Evolutionary conservation across 2,888 invertebrate genomes (phyloP), one percentile per base, ranked within the genome.

Genomic region (Ypsolopha sequella): DNA sequence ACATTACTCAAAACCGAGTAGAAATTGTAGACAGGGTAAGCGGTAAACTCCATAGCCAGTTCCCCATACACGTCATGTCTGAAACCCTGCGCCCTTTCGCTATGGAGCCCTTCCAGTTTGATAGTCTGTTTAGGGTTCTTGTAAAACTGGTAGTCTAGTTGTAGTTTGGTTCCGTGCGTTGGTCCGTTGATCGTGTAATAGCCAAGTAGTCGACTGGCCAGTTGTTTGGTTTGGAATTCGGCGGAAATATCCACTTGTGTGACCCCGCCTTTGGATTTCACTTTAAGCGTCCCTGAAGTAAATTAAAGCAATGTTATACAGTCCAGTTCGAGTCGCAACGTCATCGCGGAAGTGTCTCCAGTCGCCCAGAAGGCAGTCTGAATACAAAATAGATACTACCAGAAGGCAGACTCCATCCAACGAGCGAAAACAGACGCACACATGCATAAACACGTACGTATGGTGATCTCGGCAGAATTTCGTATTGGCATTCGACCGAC

Each of bases 161-260:
- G 89, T 2, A 93, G 67, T 57, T 92, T 91, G 0, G 89, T 87
- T 0, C 90, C 89, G 50, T 86, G 78, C 0, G 68, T 88, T 13
- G 73, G 89, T 56, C 71, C 88, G 68, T 77, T 86, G 51, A 84
- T 71, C 1, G 91, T 88, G 50, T 94, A 89, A 66, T 93, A 93
- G 0, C 95, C 95, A 36, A 89, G 80, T n/a, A 95, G 76, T 56
- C 90, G 88, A 47, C 94, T 93, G 52, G 90, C 90, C 0, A 95
- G 78, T 57, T 91, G 90, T 62, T 93, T 94, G 0, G 95, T 95
- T 78, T 93, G 91, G 65, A 95, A 95, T 48, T 91, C 91, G 8
- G 93, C 73, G 55, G 91, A 88, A 7, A 95, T 89, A 58, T 94
- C 93, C 65, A 92, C 92, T 66, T 95, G 95, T 0, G 91, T 91